phyloP scores from a whole-genome alignment of 2,797 vertebrate genomes.

The Propithecus perrieri region DNA sequence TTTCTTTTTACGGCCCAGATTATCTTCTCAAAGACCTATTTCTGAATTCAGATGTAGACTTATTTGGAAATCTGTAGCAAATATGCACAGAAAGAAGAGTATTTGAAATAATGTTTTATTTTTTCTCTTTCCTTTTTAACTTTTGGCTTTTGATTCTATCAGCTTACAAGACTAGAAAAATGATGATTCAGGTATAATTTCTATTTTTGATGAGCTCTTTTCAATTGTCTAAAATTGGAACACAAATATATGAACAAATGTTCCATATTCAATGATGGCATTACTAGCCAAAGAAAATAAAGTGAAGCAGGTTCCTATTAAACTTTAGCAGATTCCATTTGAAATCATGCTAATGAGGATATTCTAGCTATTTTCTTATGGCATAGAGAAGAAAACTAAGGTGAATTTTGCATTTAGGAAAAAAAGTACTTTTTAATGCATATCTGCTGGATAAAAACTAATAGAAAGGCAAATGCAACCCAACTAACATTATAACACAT shows the following conservation, averaged over 20 bases:
- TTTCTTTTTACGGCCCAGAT: constrained; percentile 53
- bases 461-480: background rate
- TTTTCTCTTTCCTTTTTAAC: background rate
- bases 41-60: constrained; percentile 52
- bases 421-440: background rate
- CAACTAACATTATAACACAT: background rate
- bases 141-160: background rate
- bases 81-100: constrained; percentile 35
- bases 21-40: constrained; percentile 39
- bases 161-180: background rate
- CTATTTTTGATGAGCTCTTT: background rate
- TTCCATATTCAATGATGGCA: background rate
- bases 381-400: background rate
- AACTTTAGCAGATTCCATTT: background rate
- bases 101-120: constrained; percentile 40
- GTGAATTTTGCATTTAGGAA: background rate
- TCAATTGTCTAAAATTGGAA: constrained; percentile 14
- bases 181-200: background rate
- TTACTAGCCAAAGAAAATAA: background rate
- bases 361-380: background rate
- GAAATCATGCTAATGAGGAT: background rate
- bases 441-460: background rate
- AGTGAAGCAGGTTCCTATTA: background rate
- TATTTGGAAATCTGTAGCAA: constrained; percentile 54
- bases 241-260: background rate